These are phyloP conservation scores for Pachyseris speciosa DNA, from an alignment of 64 coral and sea anemone genomes.

Conservation along the genomic window DNA sequence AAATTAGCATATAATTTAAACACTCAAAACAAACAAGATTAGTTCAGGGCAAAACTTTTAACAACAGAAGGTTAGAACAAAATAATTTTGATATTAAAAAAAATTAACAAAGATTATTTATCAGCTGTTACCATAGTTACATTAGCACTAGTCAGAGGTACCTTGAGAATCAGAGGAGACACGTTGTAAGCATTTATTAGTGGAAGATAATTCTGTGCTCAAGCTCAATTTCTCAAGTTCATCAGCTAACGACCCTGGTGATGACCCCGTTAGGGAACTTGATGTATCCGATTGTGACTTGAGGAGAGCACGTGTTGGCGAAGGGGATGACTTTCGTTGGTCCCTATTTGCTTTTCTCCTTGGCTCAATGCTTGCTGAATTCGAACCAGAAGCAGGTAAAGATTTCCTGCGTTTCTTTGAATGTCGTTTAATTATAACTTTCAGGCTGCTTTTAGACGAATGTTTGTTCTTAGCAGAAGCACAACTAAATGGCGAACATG, in stretches of 20 bases:
- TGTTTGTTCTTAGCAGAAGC: conserved; percentile 83
- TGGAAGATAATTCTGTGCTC: conserved; percentile 56
- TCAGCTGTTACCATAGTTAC: background rate
- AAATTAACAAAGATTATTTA: background rate
- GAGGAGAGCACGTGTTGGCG: conserved; percentile 61
- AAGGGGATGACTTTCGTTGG: conserved; percentile 71
- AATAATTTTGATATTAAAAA: background rate
- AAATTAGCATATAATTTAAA: background rate
- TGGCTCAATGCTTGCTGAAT: conserved; percentile 33
- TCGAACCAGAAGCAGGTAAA: conserved; percentile 74
- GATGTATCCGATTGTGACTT: conserved; percentile 85
- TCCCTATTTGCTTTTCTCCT: conserved; percentile 76
- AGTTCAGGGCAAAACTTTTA: background rate
- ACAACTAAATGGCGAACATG: conserved; percentile 95
- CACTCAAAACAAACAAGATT: background rate
- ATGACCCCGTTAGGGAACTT: conserved; percentile 86
- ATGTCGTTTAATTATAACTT: conserved; percentile 88
- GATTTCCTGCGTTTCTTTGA: conserved; percentile 99
- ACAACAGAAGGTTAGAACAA: background rate
- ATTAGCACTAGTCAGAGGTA: conserved; percentile 38
- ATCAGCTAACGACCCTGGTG: conserved; percentile 84
- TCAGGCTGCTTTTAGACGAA: conserved; percentile 84
- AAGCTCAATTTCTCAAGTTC: conserved; percentile 94
- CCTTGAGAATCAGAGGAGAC: conserved; percentile 44
- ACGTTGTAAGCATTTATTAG: conserved; percentile 46